Conservation (phyloP, 2,113 vertebrate genomes). For the Notarius lentiginosus region DNA sequence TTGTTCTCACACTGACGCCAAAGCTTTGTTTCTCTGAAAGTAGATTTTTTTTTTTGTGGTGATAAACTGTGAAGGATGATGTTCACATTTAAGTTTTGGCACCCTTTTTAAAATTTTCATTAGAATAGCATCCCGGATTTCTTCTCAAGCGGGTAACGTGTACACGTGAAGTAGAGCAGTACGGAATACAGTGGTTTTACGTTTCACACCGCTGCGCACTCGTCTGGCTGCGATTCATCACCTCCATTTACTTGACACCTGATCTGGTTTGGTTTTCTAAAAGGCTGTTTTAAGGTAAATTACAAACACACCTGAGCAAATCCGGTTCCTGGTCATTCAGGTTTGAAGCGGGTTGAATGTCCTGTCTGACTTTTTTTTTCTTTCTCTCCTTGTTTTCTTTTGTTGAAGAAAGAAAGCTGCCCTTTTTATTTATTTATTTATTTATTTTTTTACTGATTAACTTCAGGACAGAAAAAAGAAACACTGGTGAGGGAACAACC, state of each 20-base stretch:
- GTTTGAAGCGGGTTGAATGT: not conserved
- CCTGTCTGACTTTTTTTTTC: not conserved
- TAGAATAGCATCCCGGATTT: too few species aligned
- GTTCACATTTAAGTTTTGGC: not conserved
- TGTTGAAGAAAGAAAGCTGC: not conserved
- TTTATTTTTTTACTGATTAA: not conserved
- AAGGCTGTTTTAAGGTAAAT: not conserved
- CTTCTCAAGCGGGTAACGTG: not conserved
- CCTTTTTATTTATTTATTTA: not conserved
- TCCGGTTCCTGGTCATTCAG: not conserved
- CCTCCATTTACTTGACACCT: not conserved
- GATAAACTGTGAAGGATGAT: too few species aligned
- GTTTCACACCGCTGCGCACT: not conserved
- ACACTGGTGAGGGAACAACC: not conserved
- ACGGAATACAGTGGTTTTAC: not conserved
- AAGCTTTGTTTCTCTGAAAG: too few species aligned
- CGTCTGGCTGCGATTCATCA: not conserved
- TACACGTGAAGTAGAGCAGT: not conserved
- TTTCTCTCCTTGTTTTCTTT: not conserved
- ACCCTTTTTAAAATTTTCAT: not conserved
- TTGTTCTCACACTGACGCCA: too few species aligned
- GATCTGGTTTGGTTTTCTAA: not conserved
- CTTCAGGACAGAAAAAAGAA: not conserved
- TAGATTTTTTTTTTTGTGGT: too few species aligned
- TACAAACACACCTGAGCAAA: not conserved